These are phyloP conservation scores for Myoxocephalus aenaeus DNA, from an alignment of 2,797 vertebrate species.

Conservation along the genomic window DNA sequence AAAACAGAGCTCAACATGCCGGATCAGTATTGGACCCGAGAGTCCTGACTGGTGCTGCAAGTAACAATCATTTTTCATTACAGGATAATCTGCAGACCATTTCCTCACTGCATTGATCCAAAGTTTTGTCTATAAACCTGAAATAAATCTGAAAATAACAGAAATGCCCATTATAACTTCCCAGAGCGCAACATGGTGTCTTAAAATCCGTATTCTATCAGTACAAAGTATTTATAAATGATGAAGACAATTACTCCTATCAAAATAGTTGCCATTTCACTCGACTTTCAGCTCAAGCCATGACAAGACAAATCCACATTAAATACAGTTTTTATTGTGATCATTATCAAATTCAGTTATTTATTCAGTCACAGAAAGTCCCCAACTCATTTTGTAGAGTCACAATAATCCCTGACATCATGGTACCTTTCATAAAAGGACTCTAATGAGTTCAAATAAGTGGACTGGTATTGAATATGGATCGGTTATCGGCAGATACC, in stretches of 20 bases:
- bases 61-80: not conserved
- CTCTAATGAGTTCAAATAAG: not conserved
- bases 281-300: not conserved
- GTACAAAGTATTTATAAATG: not conserved
- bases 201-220: not conserved
- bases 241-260: not conserved
- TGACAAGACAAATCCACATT: slow-evolving; percentile 2
- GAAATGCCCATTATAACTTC: not conserved
- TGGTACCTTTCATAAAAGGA: not conserved
- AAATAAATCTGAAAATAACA: not conserved
- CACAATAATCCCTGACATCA: not conserved
- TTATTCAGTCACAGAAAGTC: not conserved
- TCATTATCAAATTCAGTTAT: not conserved
- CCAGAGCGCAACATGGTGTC: not conserved
- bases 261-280: too few relatives aligned
- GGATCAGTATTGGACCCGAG: not conserved
- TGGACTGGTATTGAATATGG: not conserved
- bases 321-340: not conserved
- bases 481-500: not conserved
- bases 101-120: not conserved
- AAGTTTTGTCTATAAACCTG: not conserved
- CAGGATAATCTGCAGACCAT: not conserved
- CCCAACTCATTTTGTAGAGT: not conserved
- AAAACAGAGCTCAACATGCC: not conserved
- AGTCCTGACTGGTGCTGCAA: not conserved